phyloP scores from a whole-genome alignment of 2,888 invertebrate genomes.

The Athalia rosae region DNA sequence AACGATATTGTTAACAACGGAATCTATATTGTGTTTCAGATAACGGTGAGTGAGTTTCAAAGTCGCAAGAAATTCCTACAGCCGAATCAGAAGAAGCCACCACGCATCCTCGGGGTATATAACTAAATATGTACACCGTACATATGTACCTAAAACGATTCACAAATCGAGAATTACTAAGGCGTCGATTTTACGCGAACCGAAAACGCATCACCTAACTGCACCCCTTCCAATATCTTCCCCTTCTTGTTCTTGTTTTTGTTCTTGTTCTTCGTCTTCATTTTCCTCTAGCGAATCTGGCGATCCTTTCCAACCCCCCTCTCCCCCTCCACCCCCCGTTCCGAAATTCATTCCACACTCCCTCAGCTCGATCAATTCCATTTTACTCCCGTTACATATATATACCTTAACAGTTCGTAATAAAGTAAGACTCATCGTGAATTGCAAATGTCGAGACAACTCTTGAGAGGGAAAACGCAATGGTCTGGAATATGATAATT shows the following conservation, averaged over 20 bases:
- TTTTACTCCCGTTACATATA: slow-evolving; percentile 1
- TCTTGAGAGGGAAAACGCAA: slow-evolving; percentile 45
- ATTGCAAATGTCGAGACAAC: slow-evolving; percentile 49
- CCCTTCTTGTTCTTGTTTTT: not conserved
- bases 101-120: no score
- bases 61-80: no score
- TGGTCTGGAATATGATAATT: slow-evolving; percentile 53
- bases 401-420: slow-evolving; percentile 37
- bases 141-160: no score
- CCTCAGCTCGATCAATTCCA: slow-evolving; percentile 29
- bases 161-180: slow-evolving; percentile 12
- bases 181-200: slow-evolving; percentile 6
- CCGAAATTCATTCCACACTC: no score
- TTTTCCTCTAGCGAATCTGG: no score
- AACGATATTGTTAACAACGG: slow-evolving; percentile 28
- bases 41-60: slow-evolving; percentile 52
- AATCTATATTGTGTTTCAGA: slow-evolving; percentile 55
- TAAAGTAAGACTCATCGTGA: slow-evolving; percentile 45
- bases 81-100: no score
- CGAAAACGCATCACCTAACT: not conserved
- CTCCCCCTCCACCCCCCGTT: no score
- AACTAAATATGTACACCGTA: no score
- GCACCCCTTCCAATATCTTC: not conserved
- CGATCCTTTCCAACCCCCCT: no score
- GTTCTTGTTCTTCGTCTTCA: not conserved